Evolutionary conservation across 2,113 vertebrate genomes (phyloP).

Genomic region (Nothobranchius kuhntae): DNA sequence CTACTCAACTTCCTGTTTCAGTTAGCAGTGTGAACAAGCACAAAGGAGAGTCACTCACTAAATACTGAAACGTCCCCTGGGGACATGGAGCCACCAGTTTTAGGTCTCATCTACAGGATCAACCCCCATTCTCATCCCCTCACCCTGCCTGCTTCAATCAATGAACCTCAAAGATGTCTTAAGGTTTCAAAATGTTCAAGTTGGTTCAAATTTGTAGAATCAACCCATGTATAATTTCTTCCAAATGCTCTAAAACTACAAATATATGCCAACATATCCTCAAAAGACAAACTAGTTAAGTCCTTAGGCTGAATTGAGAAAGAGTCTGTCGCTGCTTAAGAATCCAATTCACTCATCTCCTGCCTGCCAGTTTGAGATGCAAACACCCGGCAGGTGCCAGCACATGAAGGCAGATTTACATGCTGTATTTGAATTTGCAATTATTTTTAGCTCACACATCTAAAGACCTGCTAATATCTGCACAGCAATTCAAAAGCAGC

Average conservation of each 20-base stretch:
- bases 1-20: conserved; percentile 61
- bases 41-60: conserved; percentile 61
- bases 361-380: conserved; percentile 22
- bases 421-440: conserved; percentile 15
- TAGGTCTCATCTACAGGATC: conserved; percentile 26
- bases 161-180: conserved; percentile 16
- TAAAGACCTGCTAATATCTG: conserved; percentile 9
- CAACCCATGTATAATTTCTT: too few relatives aligned
- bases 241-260: too few relatives aligned
- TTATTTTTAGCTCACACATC: conserved; percentile 16
- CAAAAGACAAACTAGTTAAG: too few relatives aligned
- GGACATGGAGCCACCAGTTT: conserved; percentile 50
- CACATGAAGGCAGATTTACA: conserved; percentile 17
- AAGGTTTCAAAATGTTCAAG: neutral
- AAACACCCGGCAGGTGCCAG: conserved; percentile 7
- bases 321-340: conserved; percentile 10
- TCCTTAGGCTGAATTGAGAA: too few relatives aligned
- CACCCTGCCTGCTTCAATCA: conserved; percentile 19
- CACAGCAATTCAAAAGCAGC: conserved; percentile 10
- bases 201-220: conserved; percentile 6
- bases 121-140: conserved; percentile 22
- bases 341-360: neutral
- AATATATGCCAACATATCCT: too few relatives aligned
- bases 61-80: conserved; percentile 43
- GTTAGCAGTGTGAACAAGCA: conserved; percentile 52